These are phyloP conservation scores for Drosophila prolongata DNA, from an alignment of 2,888 invertebrate genomes.

Conservation along the genomic window DNA sequence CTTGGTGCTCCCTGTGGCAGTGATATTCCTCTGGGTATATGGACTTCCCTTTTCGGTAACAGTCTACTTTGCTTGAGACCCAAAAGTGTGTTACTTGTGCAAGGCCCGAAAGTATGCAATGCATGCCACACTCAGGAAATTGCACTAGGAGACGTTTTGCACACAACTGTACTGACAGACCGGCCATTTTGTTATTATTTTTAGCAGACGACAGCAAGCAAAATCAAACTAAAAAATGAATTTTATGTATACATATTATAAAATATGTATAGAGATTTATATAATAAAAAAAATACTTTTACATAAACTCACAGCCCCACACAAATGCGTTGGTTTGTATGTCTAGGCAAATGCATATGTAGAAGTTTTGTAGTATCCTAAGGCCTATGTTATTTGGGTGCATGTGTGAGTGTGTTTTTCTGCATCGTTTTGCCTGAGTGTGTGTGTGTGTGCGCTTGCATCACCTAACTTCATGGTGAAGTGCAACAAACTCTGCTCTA, in stretches of 20 bases:
- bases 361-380: slow-evolving; percentile 44
- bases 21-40: neutral
- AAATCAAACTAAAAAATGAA: slow-evolving; percentile 73
- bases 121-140: slow-evolving; percentile 19
- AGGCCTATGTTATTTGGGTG: slow-evolving; percentile 31
- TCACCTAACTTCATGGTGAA: slow-evolving; percentile 64
- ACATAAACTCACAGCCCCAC: slow-evolving; percentile 27
- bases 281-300: slow-evolving; percentile 35
- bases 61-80: neutral
- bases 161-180: slow-evolving; percentile 59
- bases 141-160: slow-evolving; percentile 51
- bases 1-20: neutral
- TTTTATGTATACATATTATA: slow-evolving; percentile 39
- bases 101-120: slow-evolving; percentile 30
- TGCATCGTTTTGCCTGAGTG: slow-evolving; percentile 38
- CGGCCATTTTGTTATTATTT: slow-evolving; percentile 64
- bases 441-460: slow-evolving; percentile 14
- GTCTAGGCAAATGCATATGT: slow-evolving; percentile 39
- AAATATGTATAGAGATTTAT: slow-evolving; percentile 50
- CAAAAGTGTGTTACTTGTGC: slow-evolving; percentile 39
- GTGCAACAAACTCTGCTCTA: slow-evolving; percentile 61
- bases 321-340: slow-evolving; percentile 13
- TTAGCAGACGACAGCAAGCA: slow-evolving; percentile 60
- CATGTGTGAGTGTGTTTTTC: slow-evolving; percentile 67
- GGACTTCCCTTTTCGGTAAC: neutral